Base-by-base conservation (phyloP, 92 coral and sea anemone genomes). In the Scolanthus callimorphus region DNA sequence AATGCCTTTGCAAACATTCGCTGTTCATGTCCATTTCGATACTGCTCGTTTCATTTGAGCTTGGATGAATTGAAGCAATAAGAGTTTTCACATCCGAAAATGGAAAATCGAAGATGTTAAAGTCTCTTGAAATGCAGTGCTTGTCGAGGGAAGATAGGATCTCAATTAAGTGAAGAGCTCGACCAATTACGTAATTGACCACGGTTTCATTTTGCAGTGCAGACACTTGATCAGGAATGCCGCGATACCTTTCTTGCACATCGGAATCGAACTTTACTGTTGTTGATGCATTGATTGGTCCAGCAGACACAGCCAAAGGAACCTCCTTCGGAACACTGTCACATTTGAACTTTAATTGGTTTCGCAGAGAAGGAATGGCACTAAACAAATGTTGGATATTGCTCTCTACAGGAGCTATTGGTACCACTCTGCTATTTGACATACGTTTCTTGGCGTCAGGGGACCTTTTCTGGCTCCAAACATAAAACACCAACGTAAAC, bases 91-190 rank as follows among this genome's bases (percentile, higher is more conserved):
- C 58, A 55, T 71, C 71, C 2, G 63, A 17, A 3, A 78, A 63
- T 13, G 79, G 85, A 63, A 78, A 78, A 20, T 78, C 51, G 20
- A 38, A 29, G 22, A 79, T 58, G 22, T 71, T 66, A 50, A 79
- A 56, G 61, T 79, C 75, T 26, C 70, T 38, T 30, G 66, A 49
- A 52, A 58, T 63, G 51, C 65, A 45, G 29, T 56, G 62, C 31
- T 29, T 71, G 10, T 68, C 85, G 31, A 72, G 27, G 6, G 80
- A 79, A 4, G 62, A 46, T 28, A 49, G 57, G 11, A 64, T 73
- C 11, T 79, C 74, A 34, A 25, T 57, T 24, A 65, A 31, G 47
- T 77, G 79, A 2, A 55, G 62, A 47, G 83, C 60, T 22, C 71
- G 68, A 39, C 57, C 20, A 60, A 76, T 39, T 30, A 55, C 61